Percentiles rank a stretch among this genome's conserved stretches.
Conservation (phyloP, 2,888 invertebrate species). For the Pammene aurita region DNA sequence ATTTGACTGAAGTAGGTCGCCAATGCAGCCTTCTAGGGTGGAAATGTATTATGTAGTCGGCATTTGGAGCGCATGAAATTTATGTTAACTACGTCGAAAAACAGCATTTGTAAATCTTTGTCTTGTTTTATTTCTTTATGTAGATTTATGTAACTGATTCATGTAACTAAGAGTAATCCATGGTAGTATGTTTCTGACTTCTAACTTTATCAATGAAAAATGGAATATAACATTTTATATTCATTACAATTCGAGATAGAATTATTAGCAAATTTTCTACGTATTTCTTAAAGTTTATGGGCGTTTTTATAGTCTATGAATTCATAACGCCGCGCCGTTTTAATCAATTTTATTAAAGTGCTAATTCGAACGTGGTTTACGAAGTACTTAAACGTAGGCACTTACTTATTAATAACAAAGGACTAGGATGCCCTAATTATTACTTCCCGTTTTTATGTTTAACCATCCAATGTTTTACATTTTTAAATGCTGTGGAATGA, state of each 20-base stretch:
- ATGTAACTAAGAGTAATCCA: neutral
- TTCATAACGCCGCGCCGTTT: neutral
- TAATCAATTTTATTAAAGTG: constrained; percentile 12
- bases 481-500: neutral
- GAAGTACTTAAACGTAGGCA: neutral
- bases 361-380: constrained; percentile 6
- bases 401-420: neutral
- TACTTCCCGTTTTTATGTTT: constrained; percentile 7
- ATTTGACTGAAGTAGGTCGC: constrained; percentile 63
- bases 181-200: neutral
- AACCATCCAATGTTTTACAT: neutral
- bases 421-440: neutral
- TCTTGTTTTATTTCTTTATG: constrained; percentile 45
- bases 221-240: neutral
- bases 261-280: neutral
- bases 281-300: neutral
- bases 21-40: constrained; percentile 60
- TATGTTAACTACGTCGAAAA: constrained; percentile 61
- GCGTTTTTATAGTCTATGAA: neutral
- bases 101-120: constrained; percentile 52
- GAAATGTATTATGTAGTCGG: constrained; percentile 55
- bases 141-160: constrained; percentile 26
- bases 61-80: constrained; percentile 62
- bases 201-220: neutral
- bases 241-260: neutral